Evolutionary conservation across 2,797 vertebrate genomes (phyloP).

Genomic region (Brachyalestes nurse): DNA sequence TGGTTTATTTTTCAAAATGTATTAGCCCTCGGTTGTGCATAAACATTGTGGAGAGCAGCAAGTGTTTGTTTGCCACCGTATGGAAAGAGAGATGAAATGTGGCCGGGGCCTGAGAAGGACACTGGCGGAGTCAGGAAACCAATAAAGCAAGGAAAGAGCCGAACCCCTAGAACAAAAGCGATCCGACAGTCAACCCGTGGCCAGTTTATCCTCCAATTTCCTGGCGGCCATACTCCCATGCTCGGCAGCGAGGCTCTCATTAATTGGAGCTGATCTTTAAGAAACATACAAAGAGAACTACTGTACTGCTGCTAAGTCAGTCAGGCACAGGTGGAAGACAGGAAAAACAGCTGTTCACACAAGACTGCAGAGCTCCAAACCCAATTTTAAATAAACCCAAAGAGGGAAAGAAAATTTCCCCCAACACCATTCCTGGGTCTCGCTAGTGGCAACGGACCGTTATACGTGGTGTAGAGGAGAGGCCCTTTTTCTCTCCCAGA

Average conservation of each 20-base stretch:
- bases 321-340: constrained; percentile 54
- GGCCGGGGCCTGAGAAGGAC: neutral
- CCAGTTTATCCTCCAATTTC: constrained; percentile 59
- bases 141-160: constrained; percentile 53
- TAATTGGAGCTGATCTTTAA: constrained; percentile 63
- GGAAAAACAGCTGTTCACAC: constrained; percentile 64
- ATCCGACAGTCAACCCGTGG: constrained; percentile 13
- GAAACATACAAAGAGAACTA: constrained; percentile 56
- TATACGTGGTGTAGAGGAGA: neutral
- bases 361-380: constrained; percentile 26
- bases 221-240: constrained; percentile 41
- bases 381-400: constrained; percentile 36
- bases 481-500: constrained; percentile 13
- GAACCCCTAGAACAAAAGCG: constrained; percentile 57
- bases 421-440: neutral
- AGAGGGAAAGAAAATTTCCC: constrained; percentile 20
- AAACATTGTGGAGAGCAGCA: neutral
- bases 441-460: neutral
- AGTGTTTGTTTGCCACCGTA: neutral
- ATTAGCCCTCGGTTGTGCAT: neutral
- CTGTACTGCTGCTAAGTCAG: constrained; percentile 17
- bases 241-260: constrained; percentile 50
- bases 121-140: constrained; percentile 55
- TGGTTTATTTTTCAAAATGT: neutral
- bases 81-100: neutral